phyloP scores from a whole-genome alignment of 2,797 vertebrate genomes.

The Lophura swinhoii region DNA sequence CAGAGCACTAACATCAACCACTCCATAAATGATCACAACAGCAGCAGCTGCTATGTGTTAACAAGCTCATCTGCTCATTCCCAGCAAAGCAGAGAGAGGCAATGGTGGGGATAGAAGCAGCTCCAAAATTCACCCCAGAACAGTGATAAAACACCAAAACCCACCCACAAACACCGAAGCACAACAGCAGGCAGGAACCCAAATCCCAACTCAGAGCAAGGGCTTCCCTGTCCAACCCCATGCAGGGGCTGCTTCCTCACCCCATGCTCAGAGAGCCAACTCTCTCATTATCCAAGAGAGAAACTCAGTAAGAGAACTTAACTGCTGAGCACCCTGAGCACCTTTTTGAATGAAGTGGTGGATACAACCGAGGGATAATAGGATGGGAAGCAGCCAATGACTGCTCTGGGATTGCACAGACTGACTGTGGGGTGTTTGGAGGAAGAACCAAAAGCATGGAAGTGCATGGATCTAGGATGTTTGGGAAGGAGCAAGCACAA shows the following conservation, averaged over 20 bases:
- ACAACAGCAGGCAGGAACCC: background rate
- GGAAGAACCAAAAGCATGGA: background rate
- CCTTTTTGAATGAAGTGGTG: background rate
- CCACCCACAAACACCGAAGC: background rate
- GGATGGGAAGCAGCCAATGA: background rate
- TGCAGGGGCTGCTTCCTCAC: too few relatives aligned
- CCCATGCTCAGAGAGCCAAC: background rate
- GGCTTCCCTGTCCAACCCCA: background rate
- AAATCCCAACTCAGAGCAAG: background rate
- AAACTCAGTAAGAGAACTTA: background rate
- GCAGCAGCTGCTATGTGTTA: background rate
- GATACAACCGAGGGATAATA: background rate
- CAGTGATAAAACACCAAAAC: background rate
- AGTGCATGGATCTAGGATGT: background rate
- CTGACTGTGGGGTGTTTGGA: background rate
- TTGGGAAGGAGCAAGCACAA: background rate
- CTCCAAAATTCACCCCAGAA: background rate
- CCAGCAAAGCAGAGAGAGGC: background rate
- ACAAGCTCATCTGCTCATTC: background rate
- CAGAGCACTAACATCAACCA: background rate
- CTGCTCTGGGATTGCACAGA: background rate
- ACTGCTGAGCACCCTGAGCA: too few relatives aligned
- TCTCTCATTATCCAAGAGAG: accelerated
- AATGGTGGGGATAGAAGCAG: background rate
- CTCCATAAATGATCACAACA: background rate